Percentiles rank a stretch among this genome's conserved stretches.
Evolutionary conservation across 2,113 vertebrate genomes (phyloP).

Genomic region (Crypturellus undulatus): DNA sequence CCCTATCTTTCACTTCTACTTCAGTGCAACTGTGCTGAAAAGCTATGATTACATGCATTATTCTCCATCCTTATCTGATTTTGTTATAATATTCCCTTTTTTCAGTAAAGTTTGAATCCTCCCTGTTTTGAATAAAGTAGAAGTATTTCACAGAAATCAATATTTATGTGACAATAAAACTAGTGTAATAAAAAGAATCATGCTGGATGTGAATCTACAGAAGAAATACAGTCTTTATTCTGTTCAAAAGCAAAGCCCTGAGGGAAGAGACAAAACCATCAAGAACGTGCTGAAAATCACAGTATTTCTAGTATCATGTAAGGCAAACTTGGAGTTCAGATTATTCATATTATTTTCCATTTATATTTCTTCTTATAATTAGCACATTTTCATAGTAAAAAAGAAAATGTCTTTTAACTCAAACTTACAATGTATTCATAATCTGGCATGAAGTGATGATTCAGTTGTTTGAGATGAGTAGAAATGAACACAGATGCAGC

Average conservation of each 20-base stretch:
- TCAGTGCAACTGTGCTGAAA: neutral
- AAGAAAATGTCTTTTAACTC: neutral
- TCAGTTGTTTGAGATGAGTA: neutral
- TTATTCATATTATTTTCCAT: neutral
- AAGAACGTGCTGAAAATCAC: neutral
- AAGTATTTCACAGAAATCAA: neutral
- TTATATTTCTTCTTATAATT: neutral
- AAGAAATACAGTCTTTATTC: neutral
- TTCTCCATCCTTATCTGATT: neutral
- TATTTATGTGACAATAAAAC: neutral
- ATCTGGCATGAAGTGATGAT: neutral
- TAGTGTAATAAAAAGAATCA: neutral
- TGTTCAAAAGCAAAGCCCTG: neutral
- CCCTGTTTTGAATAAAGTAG: neutral
- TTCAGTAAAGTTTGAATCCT: neutral
- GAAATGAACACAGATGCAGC: neutral
- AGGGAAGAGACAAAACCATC: neutral
- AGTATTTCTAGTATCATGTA: neutral
- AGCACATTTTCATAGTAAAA: neutral
- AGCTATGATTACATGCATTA: neutral
- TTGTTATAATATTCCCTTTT: neutral
- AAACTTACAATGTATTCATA: neutral
- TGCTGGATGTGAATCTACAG: neutral
- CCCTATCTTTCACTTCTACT: neutral
- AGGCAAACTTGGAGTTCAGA: neutral